Base-by-base conservation (phyloP, 2,113 vertebrate species). In the Neopipo cinnamomea region DNA sequence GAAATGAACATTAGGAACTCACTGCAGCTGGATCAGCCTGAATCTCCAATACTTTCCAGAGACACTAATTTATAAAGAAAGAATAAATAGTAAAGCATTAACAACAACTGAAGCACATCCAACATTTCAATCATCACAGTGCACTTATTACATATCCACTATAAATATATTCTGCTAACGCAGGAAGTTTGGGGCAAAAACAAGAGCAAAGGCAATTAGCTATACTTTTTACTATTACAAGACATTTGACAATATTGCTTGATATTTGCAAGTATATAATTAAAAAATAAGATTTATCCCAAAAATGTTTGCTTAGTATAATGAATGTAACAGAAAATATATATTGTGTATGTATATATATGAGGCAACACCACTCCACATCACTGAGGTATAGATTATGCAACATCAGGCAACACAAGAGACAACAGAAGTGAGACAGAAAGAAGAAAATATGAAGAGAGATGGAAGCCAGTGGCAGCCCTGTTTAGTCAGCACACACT, bases 61-160 rank as follows among this genome's bases (percentile, higher is more conserved):
- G 19, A 37, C 28, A 66, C 68, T 77, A 23, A 68, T 72, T 88
- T 68, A 47, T 37, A 80, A 81, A 81, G 63, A 80, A 88, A 86
- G 46, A 92, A 86, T 46, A 72, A 79, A 89, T 28, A 88, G 12
- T 41, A 84, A 89, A 86, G 15, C 24, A 78, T 63, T 88, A 93
- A 81, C 56, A 86, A 61, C 66, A 90, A 94, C 31, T 46, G 81
- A 93, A 90, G 66, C 30, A 56, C 30, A 81, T 66, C 58, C 67
- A 88, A 71, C 52, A 55, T 86, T 80, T 92, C 79, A 80, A 6
- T 58, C 72, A 66, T 65, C 17, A 39, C 65, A n/a, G 52, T 31
- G 22, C 33, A 27, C n/a, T 90, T 61, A 47, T 2, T 90, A 49
- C 0, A 0, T 58, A 62, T 35, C 39, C 1, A 0, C 59, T 92